Conservation (phyloP, 2,797 vertebrate species). For the Melanitta fusca region DNA sequence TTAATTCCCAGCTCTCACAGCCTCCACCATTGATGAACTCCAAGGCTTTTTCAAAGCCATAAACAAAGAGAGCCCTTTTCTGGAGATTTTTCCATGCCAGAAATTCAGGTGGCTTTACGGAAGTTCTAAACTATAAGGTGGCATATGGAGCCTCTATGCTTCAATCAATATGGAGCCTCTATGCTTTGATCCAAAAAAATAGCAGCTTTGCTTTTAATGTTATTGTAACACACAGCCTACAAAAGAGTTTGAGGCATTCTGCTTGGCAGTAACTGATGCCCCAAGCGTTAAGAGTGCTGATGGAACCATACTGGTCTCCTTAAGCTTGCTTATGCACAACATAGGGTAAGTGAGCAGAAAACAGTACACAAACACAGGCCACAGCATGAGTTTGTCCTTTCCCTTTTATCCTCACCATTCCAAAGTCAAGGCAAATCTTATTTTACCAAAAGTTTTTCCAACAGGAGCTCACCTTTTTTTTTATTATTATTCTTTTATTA, state of each 20-base stretch:
- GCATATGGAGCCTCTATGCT: neutral
- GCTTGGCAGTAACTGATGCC: neutral
- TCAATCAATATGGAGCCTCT: neutral
- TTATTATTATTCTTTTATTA: neutral
- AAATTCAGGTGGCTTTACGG: neutral
- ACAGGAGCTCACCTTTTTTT: neutral
- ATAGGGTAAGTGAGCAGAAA: neutral
- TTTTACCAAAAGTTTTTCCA: neutral
- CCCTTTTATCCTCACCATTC: neutral
- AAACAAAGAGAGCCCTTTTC: neutral
- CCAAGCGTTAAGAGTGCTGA: neutral
- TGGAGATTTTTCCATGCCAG: neutral
- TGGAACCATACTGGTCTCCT: neutral
- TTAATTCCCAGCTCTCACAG: neutral
- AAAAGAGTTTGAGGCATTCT: neutral
- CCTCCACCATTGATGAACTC: neutral
- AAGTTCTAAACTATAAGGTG: neutral
- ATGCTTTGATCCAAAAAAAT: neutral
- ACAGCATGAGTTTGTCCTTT: neutral
- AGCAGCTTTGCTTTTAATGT: neutral
- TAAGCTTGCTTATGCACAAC: neutral
- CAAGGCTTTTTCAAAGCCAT: neutral
- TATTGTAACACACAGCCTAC: neutral
- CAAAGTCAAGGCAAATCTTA: neutral
- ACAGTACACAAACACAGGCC: neutral